Evolutionary conservation across 1,140 invertebrate species (phyloP), one percentile per base, ranked within the genome.

Genomic region (Holotrichia oblita): DNA sequence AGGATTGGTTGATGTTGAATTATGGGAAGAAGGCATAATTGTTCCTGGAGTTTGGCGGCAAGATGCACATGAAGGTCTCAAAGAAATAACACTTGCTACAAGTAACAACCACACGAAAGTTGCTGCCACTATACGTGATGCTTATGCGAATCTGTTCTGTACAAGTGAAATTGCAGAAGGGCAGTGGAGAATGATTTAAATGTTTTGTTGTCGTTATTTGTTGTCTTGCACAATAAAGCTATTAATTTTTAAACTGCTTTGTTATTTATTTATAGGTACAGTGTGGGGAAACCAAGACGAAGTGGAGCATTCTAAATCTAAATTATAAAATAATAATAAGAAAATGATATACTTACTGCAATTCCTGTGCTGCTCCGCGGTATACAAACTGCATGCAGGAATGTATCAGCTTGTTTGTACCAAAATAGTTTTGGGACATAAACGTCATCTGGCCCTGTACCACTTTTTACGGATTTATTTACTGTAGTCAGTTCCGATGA

Each of bases 341-440:
- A 42, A 69, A 79, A 48, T 55, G 55, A 27, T 78, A 42, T 73
- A 79, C 78, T 76, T 79, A 76, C 73, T 73, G 79, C 75, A 78
- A 69, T 81, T 80, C 69, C 79, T 79, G 79, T 75, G 40, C 0
- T 77, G 3, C 34, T 59, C 73, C 24, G 78, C 75, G 77, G 64
- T 78, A 59, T 80, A 61, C 55, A 73, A 41, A 81, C 79, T 72
- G 44, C 69, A 61, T 73, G 61, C 79, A 80, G 61, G 76, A 81
- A 81, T 59, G 72, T 12, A 76, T 81, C 80, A 24, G 79, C 79
- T 75, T n/a, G 22, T 78, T 79, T 81, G 48, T 73, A 81, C 80
- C 77, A 81, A 20, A 80, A 78, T 44, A 80, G 42, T 77, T 80
- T 80, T 73, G 80, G 80, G 42, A 78, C 77, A 44, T 81, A 81